These are phyloP conservation scores for Arge pagana DNA, from an alignment of 2,888 invertebrate genomes.

Conservation along the genomic window DNA sequence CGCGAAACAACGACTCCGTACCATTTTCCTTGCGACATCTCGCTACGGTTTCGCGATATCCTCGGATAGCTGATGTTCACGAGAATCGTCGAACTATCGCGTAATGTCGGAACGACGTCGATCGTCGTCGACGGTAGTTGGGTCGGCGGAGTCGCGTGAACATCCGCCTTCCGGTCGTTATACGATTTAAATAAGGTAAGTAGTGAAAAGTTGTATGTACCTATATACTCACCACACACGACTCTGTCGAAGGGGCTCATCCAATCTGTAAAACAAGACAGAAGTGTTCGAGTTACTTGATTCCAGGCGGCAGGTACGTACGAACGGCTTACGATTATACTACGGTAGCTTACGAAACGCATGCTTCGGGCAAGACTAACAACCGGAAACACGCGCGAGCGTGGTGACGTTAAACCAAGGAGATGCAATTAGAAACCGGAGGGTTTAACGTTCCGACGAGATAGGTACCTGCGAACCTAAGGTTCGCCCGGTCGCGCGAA, in stretches of 20 bases:
- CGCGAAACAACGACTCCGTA: too few relatives aligned
- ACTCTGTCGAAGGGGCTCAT: conserved; percentile 94
- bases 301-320: background rate
- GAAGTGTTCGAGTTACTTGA: conserved; percentile 27
- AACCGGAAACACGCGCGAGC: conserved; percentile 35
- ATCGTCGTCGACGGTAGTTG: background rate
- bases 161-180: too few relatives aligned
- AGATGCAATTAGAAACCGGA: conserved; percentile 43
- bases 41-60: too few relatives aligned
- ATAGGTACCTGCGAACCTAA: too few relatives aligned
- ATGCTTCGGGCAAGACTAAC: conserved; percentile 35
- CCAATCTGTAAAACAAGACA: conserved; percentile 80
- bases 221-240: conserved; percentile 92
- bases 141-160: too few relatives aligned
- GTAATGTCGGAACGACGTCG: too few relatives aligned
- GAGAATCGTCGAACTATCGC: too few relatives aligned
- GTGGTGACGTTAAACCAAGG: conserved; percentile 31
- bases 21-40: too few relatives aligned
- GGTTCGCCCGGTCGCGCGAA: conserved; percentile 1
- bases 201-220: conserved; percentile 65
- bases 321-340: background rate
- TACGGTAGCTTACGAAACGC: conserved; percentile 29
- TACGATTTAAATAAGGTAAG: background rate
- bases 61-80: too few relatives aligned
- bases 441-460: conserved; percentile 37